Evolutionary conservation across 2,888 invertebrate genomes (phyloP), one percentile per base, ranked within the genome.

Genomic region (Chrysina gloriosa): DNA sequence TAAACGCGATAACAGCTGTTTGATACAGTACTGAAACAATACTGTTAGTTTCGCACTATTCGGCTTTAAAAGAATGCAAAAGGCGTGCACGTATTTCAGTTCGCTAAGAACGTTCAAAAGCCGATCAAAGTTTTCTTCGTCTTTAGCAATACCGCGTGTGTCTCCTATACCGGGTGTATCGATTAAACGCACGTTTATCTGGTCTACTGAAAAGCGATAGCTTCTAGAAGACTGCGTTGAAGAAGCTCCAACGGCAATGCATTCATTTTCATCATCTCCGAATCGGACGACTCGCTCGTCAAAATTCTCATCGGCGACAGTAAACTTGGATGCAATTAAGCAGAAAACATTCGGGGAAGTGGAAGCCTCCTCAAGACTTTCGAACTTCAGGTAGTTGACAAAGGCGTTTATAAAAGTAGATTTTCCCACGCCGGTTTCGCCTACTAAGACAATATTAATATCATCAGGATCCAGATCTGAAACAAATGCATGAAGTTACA

Each of bases 41-140:
- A 71, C 70, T 0, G 67, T 72, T 2, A 70, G 7, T 42, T 68
- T 48, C 0, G 71, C 54, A 34, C 64, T 54, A 31, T 72, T 71
- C 2, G 72, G 71, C 31, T 72, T 72, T 9, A 72, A 42, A 47
- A 72, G 25, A 9, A 72, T 65, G 31, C 71, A 69, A 14, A 72
- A 69, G 3, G 67, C 71, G 47, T 71, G 63, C 1, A 72, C 11
- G 11, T 69, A 39, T 19, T 67, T 63, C 3, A 70, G 48, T 63
- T 67, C 68, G 4, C 56, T 67, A 0, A 72, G 7, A n/a, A 52
- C 52, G 2, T 3, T 19, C 7, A 72, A 69, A 25, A 80, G 76
- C 31, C 75, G 76, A 58, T 80, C 79, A 64, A 77, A 79, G 48
- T 80, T 79, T 16, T 66, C 52, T 29, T 77, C 69, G 63, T 78